Base-by-base conservation (phyloP, 1,140 invertebrate genomes). In the Zophobas atratus region DNA sequence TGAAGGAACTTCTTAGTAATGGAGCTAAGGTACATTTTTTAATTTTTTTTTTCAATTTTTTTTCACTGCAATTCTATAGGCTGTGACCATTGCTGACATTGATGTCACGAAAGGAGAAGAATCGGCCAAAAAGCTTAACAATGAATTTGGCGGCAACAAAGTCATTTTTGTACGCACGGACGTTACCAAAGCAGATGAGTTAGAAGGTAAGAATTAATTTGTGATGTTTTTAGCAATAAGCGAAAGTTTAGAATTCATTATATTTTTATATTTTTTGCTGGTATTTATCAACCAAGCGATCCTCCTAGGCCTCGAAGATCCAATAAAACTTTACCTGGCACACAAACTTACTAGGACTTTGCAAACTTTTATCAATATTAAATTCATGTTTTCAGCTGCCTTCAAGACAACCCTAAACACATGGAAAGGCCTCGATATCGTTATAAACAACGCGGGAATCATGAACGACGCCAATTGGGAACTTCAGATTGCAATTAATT, bases 1-100 rank as follows among this genome's bases (percentile, higher is more conserved):
- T 88, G 77, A 89, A 92, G 80, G 92, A 93, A 83, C 84, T 95
- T 1, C 86, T 94, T 1, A 91, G 92, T 82, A 89, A 92, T 82
- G 92, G 92, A 79, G 91, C 90, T 2, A 93, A 92, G 89, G 93
- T 94, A 87, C 87, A 81, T 20, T 70, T 70, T 76, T 32, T 77
- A 8, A 70, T 73, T 56, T 38, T 75, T 70, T 2, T 46, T 63
- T 70, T 36, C 34, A 51, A 70, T n/a, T 51, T 51, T 39, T 6
- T 32, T 71, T 46, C 39, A 43, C 6, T 43, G 3, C 53, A 53
- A 77, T 75, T 43, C n/a, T 71, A 57, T 77, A 84, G 83, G 82
- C 75, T n/a, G 77, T 84, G 36, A 71, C 77, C 41, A 83, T 84
- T 46, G 79, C 77, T 33, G 83, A 84, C 57, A 55, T 82, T 2